Percentiles rank a stretch among this genome's conserved stretches.
Conservation (phyloP, 2,888 invertebrate genomes). For the Siphlonurus alternatus region DNA sequence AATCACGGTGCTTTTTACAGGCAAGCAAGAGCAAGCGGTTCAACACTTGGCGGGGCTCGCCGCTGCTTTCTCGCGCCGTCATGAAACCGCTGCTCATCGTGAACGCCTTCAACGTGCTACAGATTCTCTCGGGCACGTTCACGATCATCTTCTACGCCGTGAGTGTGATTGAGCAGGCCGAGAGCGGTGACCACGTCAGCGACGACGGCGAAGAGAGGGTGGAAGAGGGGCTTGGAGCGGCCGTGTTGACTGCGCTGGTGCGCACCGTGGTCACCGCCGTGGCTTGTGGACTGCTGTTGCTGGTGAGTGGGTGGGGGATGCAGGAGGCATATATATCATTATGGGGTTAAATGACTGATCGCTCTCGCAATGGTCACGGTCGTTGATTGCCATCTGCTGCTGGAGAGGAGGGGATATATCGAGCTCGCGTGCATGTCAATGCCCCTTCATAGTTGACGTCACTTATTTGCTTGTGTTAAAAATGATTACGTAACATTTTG, state of each 20-base stretch:
- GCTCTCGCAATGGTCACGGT: too few species aligned
- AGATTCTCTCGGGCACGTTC: constrained; percentile 58
- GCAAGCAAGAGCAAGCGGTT: too few species aligned
- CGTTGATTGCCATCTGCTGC: too few species aligned
- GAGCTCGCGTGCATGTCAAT: too few species aligned
- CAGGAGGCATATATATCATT: too few species aligned
- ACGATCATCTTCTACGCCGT: constrained; percentile 64
- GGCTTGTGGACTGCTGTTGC: constrained; percentile 45
- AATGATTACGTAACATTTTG: too few species aligned
- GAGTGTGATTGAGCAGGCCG: constrained; percentile 42
- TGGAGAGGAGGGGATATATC: too few species aligned
- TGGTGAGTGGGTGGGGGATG: too few species aligned
- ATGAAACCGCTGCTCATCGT: constrained; percentile 56
- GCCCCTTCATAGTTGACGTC: too few species aligned
- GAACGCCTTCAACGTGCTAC: constrained; percentile 52
- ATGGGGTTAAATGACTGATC: not conserved
- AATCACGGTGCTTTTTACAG: too few species aligned
- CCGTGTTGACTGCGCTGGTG: constrained; percentile 49
- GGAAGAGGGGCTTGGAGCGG: constrained; percentile 33
- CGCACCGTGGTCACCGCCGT: constrained; percentile 45
- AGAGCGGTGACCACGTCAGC: constrained; percentile 3
- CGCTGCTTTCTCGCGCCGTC: constrained; percentile 27
- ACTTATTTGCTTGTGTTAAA: too few species aligned
- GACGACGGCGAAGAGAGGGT: constrained; percentile 5
- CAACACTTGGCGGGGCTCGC: not conserved